These are phyloP conservation scores for Schizopygopsis malacanthus DNA, from an alignment of 2,797 vertebrate species.

Conservation along the genomic window DNA sequence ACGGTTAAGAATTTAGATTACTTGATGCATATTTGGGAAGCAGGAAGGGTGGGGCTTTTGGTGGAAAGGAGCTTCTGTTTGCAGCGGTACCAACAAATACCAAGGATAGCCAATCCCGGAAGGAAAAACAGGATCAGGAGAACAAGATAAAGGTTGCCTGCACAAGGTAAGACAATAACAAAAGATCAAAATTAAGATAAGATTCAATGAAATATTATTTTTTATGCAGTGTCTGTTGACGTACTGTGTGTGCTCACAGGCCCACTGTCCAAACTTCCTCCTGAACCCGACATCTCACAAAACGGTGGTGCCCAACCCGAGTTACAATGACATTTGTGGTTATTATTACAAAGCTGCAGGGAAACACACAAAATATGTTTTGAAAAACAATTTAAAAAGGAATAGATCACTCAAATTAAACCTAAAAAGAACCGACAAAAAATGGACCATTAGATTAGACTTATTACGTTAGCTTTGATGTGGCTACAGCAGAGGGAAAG, in stretches of 20 bases:
- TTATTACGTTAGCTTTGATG: background rate
- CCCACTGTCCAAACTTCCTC: slow-evolving; percentile 94
- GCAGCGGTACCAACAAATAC: slow-evolving; percentile 71
- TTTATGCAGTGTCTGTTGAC: slow-evolving; percentile 37
- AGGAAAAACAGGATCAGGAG: slow-evolving; percentile 66
- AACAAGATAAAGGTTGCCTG: slow-evolving; percentile 69
- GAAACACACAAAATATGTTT: background rate
- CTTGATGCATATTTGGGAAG: slow-evolving; percentile 65
- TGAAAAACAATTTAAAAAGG: background rate
- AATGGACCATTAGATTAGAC: background rate
- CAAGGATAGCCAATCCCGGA: slow-evolving; percentile 65
- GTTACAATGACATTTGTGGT: slow-evolving; percentile 93
- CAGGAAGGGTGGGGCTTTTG: slow-evolving; percentile 65
- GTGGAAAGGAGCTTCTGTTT: slow-evolving; percentile 69
- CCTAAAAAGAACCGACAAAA: background rate
- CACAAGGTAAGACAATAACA: slow-evolving; percentile 13
- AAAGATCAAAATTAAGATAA: background rate
- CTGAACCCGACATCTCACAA: slow-evolving; percentile 82
- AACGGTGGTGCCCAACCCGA: slow-evolving; percentile 90
- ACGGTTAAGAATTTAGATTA: slow-evolving; percentile 23
- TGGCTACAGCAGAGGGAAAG: background rate
- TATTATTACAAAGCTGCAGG: slow-evolving; percentile 81
- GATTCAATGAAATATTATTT: background rate
- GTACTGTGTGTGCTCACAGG: slow-evolving; percentile 81
- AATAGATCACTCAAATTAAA: background rate